Conservation (phyloP, 2,113 vertebrate species). For the Bufo gargarizans region DNA sequence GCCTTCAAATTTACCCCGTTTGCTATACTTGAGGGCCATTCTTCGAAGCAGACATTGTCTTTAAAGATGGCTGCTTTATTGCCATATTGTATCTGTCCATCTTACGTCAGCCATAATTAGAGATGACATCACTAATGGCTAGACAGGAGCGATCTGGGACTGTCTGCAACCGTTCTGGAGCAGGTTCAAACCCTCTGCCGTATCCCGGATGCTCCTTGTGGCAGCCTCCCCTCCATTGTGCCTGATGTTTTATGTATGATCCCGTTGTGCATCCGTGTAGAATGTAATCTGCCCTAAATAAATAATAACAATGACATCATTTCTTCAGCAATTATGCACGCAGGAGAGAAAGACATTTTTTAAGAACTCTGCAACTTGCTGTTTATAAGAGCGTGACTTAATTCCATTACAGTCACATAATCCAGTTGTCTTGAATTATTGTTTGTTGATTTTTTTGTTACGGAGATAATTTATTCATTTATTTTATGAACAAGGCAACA, state of each 20-base stretch:
- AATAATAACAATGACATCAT: conserved; percentile 45
- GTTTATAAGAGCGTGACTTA: conserved; percentile 24
- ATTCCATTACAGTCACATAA: conserved; percentile 38
- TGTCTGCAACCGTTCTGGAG: background rate
- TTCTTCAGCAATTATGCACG: conserved; percentile 38
- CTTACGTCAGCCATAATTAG: background rate
- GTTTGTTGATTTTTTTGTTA: background rate
- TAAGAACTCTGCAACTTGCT: conserved; percentile 7
- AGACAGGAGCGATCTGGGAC: background rate
- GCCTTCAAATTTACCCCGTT: too few species aligned
- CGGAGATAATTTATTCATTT: conserved; percentile 43
- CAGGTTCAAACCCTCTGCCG: background rate
- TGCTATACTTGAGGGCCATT: too few species aligned
- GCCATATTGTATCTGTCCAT: background rate
- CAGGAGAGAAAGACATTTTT: background rate
- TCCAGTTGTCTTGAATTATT: background rate
- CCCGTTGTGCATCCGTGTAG: conserved; percentile 17
- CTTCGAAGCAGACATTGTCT: background rate
- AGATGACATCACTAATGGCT: conserved; percentile 3
- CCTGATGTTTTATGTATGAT: conserved; percentile 37
- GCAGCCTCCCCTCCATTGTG: background rate
- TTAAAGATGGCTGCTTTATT: background rate
- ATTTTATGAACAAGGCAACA: conserved; percentile 17
- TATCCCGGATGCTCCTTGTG: background rate
- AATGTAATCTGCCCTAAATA: conserved; percentile 43